phyloP scores from a whole-genome alignment of 2,888 invertebrate genomes.

The Diadromus collaris region DNA sequence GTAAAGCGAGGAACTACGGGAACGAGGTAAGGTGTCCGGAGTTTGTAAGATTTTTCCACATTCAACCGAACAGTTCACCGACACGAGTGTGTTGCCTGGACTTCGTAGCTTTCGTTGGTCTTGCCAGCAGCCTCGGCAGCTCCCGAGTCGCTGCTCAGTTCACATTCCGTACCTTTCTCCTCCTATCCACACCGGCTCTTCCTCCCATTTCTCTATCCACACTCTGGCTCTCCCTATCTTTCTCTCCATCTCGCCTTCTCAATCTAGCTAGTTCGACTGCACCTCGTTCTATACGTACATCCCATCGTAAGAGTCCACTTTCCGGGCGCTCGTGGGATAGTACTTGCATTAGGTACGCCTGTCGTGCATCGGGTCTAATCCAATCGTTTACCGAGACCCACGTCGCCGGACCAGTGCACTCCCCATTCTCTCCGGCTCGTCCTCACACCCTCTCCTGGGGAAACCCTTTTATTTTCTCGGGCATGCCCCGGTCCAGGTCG shows the following conservation, averaged over 20 bases:
- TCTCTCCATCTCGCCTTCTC: slow-evolving; percentile 24
- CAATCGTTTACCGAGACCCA: slow-evolving; percentile 59
- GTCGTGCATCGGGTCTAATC: slow-evolving; percentile 60
- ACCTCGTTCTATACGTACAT: slow-evolving; percentile 31
- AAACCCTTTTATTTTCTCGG: slow-evolving; percentile 44
- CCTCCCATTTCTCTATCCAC: slow-evolving; percentile 17
- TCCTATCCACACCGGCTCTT: slow-evolving; percentile 10
- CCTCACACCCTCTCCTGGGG: slow-evolving; percentile 21
- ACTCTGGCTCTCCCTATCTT: slow-evolving; percentile 6
- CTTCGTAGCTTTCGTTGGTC: slow-evolving; percentile 37
- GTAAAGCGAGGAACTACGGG: slow-evolving; percentile 1
- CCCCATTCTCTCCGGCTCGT: slow-evolving; percentile 59
- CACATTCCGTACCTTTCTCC: slow-evolving; percentile 4
- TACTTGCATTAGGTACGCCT: slow-evolving; percentile 59
- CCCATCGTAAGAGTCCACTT: slow-evolving; percentile 52
- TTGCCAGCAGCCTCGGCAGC: slow-evolving; percentile 13
- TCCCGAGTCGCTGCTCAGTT: slow-evolving; percentile 28
- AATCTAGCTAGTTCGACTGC: slow-evolving; percentile 7
- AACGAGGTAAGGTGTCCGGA: slow-evolving; percentile 27
- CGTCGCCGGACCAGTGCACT: slow-evolving; percentile 50
- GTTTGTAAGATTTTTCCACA: slow-evolving; percentile 50
- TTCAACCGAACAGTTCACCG: slow-evolving; percentile 15
- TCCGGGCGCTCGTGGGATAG: slow-evolving; percentile 44
- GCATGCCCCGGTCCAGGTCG: slow-evolving; percentile 9
- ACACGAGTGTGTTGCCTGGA: slow-evolving; percentile 11